phyloP scores from a whole-genome alignment of 2,888 invertebrate genomes.

The Epinotia brunnichana region DNA sequence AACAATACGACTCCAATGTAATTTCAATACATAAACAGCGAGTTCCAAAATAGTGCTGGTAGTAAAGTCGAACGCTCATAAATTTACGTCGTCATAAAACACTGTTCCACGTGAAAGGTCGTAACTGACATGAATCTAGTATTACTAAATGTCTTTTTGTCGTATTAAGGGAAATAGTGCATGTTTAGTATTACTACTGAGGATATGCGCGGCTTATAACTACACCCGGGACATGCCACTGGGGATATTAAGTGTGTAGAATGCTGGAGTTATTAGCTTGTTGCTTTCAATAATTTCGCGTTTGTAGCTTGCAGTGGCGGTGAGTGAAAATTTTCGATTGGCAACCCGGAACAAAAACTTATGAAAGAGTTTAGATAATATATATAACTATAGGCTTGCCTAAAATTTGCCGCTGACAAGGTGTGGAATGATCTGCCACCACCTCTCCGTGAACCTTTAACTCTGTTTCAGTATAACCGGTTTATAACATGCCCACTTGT shows the following conservation, averaged over 20 bases:
- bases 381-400: too few species aligned
- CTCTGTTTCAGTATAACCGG: too few species aligned
- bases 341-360: too few species aligned
- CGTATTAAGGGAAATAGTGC: slow-evolving; percentile 8
- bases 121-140: neutral
- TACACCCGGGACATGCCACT: neutral
- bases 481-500: too few species aligned
- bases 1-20: too few species aligned
- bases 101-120: neutral
- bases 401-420: too few species aligned
- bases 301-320: too few species aligned
- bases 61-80: slow-evolving; percentile 29
- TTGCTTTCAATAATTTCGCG: neutral
- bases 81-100: slow-evolving; percentile 32
- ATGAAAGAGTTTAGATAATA: too few species aligned
- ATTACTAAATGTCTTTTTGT: neutral
- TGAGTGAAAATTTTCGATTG: too few species aligned
- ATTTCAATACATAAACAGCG: neutral
- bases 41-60: neutral
- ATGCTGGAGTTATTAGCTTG: slow-evolving; percentile 1
- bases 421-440: too few species aligned
- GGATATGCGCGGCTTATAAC: slow-evolving; percentile 18
- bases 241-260: neutral
- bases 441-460: too few species aligned
- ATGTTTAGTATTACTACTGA: slow-evolving; percentile 10